Percentiles rank a stretch among this genome's conserved stretches.
phyloP scores from a whole-genome alignment of 1,140 invertebrate genomes.

The Rhynchophorus ferrugineus region DNA sequence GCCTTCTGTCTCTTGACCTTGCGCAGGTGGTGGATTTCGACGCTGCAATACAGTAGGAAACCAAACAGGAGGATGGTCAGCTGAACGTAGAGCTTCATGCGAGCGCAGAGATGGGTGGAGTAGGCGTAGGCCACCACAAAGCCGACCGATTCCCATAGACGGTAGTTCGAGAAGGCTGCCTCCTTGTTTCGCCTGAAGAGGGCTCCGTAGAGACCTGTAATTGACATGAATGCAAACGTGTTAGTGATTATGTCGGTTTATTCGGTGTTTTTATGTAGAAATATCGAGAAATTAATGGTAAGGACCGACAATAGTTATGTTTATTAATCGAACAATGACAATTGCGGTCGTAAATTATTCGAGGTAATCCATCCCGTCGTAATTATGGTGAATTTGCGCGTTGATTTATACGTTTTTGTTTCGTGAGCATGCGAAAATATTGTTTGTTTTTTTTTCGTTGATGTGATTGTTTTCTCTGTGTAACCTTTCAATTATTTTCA shows the following conservation, averaged over 20 bases:
- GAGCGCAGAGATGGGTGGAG: constrained; percentile 78
- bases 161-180: constrained; percentile 92
- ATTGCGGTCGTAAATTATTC: no score
- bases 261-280: no score
- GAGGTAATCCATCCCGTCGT: no score
- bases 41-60: constrained; percentile 70
- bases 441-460: no score
- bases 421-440: no score
- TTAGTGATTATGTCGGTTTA: neutral
- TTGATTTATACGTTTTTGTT: no score
- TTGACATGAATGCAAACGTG: constrained; percentile 3
- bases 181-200: constrained; percentile 88
- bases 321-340: no score
- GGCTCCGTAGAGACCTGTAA: constrained; percentile 81
- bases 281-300: no score
- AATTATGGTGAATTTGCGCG: no score
- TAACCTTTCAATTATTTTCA: no score
- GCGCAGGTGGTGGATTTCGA: constrained; percentile 74
- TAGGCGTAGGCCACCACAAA: constrained; percentile 88
- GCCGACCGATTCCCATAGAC: constrained; percentile 89
- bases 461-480: no score
- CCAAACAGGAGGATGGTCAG: constrained; percentile 63
- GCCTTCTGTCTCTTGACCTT: constrained; percentile 61
- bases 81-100: constrained; percentile 85
- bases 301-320: no score